These are phyloP conservation scores for Petrolisthes cinctipes DNA, from an alignment of 2,888 invertebrate species.

Conservation along the genomic window DNA sequence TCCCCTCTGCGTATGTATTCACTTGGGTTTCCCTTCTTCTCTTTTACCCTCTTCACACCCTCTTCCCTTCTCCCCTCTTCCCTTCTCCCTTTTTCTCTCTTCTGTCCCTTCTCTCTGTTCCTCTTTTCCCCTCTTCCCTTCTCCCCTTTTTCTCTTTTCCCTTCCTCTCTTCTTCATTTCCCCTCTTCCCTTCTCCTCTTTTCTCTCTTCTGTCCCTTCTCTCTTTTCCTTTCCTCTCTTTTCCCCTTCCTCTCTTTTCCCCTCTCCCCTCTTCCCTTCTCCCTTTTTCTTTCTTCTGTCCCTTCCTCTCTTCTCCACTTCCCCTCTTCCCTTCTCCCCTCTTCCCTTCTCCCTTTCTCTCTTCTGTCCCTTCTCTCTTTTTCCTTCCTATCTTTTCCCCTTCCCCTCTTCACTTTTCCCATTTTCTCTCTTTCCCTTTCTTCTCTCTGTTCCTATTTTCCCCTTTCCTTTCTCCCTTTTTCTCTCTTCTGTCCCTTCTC, in stretches of 20 bases:
- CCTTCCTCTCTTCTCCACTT: neutral
- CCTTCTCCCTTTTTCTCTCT: neutral
- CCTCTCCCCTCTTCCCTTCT: neutral
- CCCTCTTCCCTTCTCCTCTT: neutral
- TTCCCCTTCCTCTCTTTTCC: neutral
- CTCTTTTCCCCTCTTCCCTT: neutral
- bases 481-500: neutral
- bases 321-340: neutral
- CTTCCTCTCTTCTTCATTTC: neutral
- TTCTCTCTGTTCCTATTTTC: neutral
- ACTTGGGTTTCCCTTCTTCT: neutral
- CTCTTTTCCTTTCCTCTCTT: too few species aligned
- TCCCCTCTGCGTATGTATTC: neutral
- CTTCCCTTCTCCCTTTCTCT: neutral
- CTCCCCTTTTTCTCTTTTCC: conserved; percentile 1
- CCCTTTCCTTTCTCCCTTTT: neutral
- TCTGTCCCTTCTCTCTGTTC: neutral
- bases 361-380: neutral
- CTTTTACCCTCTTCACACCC: neutral
- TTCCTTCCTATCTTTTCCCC: neutral
- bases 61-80: neutral
- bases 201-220: neutral
- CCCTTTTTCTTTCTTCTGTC: neutral
- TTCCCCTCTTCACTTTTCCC: neutral
- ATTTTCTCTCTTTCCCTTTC: neutral